Evolutionary conservation across 1,140 invertebrate species (phyloP).

Genomic region (Goniozus legneri): DNA sequence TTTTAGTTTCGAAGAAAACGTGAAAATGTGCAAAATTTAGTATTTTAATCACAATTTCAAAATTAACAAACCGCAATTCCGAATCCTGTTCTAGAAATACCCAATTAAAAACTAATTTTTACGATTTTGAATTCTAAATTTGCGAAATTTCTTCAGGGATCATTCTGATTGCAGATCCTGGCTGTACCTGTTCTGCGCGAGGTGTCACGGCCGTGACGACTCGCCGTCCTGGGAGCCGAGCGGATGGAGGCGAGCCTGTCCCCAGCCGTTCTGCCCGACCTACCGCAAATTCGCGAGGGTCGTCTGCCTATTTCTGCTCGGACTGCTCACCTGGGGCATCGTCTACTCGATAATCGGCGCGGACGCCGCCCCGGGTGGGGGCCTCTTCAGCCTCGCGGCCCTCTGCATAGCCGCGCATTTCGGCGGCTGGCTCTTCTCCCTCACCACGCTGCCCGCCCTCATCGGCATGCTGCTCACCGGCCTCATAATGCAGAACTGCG

Average conservation of each 20-base stretch:
- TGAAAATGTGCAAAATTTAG: too few species aligned
- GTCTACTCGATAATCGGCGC: slow-evolving; percentile 70
- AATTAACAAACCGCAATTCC: too few species aligned
- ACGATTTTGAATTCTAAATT: too few species aligned
- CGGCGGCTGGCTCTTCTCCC: slow-evolving; percentile 72
- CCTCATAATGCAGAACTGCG: slow-evolving; percentile 74
- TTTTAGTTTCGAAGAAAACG: too few species aligned
- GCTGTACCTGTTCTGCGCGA: slow-evolving; percentile 68
- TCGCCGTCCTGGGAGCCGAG: slow-evolving; percentile 74
- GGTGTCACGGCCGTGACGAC: slow-evolving; percentile 66
- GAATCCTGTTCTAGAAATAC: too few species aligned
- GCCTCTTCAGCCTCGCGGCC: slow-evolving; percentile 74
- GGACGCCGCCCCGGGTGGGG: slow-evolving; percentile 73
- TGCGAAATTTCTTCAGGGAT: too few species aligned
- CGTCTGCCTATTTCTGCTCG: slow-evolving; percentile 65
- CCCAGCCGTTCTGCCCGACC: slow-evolving; percentile 76
- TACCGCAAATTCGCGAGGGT: slow-evolving; percentile 74
- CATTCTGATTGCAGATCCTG: slow-evolving; percentile 64
- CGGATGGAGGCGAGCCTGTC: slow-evolving; percentile 71
- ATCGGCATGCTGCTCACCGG: slow-evolving; percentile 84
- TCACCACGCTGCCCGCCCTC: slow-evolving; percentile 79
- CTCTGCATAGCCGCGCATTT: slow-evolving; percentile 74
- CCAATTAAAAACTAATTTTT: too few species aligned
- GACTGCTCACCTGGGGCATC: slow-evolving; percentile 72
- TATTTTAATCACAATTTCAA: too few species aligned